Evolutionary conservation across 2,888 invertebrate species (phyloP).

Genomic region (Cryptus armator): DNA sequence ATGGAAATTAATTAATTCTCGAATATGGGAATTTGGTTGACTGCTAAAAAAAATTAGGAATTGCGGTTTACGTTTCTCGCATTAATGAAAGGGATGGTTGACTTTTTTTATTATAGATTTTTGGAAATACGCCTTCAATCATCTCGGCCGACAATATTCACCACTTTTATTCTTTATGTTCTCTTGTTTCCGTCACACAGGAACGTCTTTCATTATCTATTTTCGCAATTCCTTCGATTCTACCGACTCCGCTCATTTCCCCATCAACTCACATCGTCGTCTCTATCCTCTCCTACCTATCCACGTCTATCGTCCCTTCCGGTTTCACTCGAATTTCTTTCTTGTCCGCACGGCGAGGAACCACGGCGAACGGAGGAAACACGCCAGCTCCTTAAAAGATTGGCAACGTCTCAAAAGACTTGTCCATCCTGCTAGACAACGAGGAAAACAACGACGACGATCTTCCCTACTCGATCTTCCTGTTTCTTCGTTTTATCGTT

Average conservation of each 20-base stretch:
- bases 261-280: conserved; percentile 39
- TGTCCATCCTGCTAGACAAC: conserved; percentile 46
- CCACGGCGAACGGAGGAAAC: conserved; percentile 25
- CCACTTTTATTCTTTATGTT: not conserved
- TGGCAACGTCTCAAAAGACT: conserved; percentile 77
- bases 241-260: conserved; percentile 24
- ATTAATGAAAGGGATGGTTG: too few relatives aligned
- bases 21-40: too few relatives aligned
- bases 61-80: too few relatives aligned
- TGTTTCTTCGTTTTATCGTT: conserved; percentile 39
- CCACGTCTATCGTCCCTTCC: not conserved
- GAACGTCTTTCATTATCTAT: not conserved
- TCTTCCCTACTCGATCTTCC: conserved; percentile 32
- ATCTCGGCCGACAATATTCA: not conserved
- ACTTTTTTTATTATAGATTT: not conserved
- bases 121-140: not conserved
- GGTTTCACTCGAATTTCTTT: conserved; percentile 15
- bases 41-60: too few relatives aligned
- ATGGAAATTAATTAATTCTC: too few relatives aligned
- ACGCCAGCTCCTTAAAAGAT: conserved; percentile 48
- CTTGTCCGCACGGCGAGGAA: conserved; percentile 15
- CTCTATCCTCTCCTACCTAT: conserved; percentile 23
- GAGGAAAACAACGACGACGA: conserved; percentile 36
- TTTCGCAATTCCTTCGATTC: not conserved
- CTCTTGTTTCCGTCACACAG: not conserved